Evolutionary conservation across 64 coral and sea anemone species (phyloP).

Genomic region (Acropora yongei): DNA sequence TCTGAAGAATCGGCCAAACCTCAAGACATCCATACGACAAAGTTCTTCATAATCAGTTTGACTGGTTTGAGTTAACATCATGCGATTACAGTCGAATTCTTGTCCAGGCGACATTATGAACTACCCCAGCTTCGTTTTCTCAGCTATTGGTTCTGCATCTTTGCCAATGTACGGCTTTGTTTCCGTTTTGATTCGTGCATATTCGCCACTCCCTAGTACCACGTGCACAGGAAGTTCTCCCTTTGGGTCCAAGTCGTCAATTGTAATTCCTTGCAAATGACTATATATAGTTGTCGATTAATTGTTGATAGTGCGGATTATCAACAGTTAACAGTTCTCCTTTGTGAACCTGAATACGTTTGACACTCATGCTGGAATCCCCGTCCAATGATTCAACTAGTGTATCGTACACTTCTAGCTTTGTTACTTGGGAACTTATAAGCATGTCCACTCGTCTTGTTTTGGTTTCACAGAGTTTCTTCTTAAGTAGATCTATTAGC

Average conservation of each 20-base stretch:
- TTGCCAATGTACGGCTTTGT: conserved; percentile 32
- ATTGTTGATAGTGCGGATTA: conserved; percentile 55
- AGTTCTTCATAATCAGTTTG: conserved; percentile 53
- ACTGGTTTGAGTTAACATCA: conserved; percentile 57
- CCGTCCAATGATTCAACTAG: conserved; percentile 16
- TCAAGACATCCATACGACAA: conserved; percentile 51
- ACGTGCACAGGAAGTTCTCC: conserved; percentile 41
- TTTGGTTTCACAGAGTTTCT: not conserved
- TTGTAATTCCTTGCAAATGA: conserved; percentile 29
- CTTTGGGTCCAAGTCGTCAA: conserved; percentile 46
- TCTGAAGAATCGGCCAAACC: conserved; percentile 35
- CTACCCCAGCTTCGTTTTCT: conserved; percentile 62
- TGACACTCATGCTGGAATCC: conserved; percentile 26
- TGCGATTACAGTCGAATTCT: conserved; percentile 2
- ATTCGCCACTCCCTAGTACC: conserved; percentile 36
- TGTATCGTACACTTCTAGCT: not conserved
- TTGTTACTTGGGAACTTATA: conserved; percentile 5
- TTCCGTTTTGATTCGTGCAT: conserved; percentile 53
- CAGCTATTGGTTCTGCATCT: conserved; percentile 54
- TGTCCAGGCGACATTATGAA: conserved; percentile 51
- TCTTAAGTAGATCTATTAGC: conserved; percentile 18
- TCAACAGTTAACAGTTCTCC: conserved; percentile 56
- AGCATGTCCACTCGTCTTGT: conserved; percentile 8
- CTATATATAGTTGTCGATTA: conserved; percentile 15
- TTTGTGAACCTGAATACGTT: conserved; percentile 61